Evolutionary conservation across 2,888 invertebrate genomes (phyloP).

Genomic region (Drosophila buzzatii): DNA sequence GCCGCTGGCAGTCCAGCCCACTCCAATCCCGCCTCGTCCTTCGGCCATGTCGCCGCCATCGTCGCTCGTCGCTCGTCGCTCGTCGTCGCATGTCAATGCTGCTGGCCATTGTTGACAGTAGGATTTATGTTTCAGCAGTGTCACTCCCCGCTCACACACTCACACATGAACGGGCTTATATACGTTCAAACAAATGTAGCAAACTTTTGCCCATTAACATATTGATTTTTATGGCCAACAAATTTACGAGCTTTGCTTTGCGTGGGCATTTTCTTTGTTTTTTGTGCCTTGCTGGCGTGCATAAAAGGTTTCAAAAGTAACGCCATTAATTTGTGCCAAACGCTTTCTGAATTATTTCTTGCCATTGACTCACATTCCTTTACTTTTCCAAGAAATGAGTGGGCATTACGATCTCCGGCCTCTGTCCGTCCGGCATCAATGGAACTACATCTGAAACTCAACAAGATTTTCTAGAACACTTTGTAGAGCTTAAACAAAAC

Average conservation of each 20-base stretch:
- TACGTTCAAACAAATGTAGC: conserved; percentile 42
- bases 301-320: conserved; percentile 75
- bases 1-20: conserved; percentile 36
- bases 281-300: conserved; percentile 49
- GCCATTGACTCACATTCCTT: conserved; percentile 29
- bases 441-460: neutral
- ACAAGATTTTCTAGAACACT: neutral
- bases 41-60: conserved; percentile 25
- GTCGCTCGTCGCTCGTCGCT: conserved; percentile 32
- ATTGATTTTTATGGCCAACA: conserved; percentile 77
- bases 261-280: conserved; percentile 37
- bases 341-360: conserved; percentile 61
- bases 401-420: neutral
- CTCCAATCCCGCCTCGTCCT: conserved; percentile 27
- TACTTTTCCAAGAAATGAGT: conserved; percentile 2
- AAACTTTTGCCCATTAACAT: conserved; percentile 76
- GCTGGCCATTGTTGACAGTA: conserved; percentile 77
- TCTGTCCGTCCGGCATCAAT: neutral
- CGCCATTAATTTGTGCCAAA: conserved; percentile 74
- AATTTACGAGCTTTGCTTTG: conserved; percentile 70
- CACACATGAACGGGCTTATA: conserved; percentile 18
- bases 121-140: conserved; percentile 79
- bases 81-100: conserved; percentile 71
- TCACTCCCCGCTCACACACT: conserved; percentile 44
- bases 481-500: neutral